Percentiles rank a stretch among this genome's conserved stretches.
phyloP scores from a whole-genome alignment of 2,888 invertebrate species.

The Macrophya annulata region DNA sequence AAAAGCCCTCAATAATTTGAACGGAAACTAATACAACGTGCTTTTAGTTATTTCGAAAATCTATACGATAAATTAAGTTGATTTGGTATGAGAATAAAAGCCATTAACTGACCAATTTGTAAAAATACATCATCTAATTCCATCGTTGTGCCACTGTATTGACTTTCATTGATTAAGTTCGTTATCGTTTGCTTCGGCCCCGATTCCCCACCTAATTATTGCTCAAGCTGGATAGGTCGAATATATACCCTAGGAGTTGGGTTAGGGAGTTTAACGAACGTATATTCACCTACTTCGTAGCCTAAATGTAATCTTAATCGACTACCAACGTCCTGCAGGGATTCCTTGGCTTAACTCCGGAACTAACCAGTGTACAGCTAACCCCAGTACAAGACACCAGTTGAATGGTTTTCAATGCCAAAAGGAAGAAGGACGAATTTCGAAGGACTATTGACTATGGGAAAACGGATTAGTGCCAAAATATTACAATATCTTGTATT shows the following conservation, averaged over 20 bases:
- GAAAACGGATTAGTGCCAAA: background rate
- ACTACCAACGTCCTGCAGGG: constrained; percentile 37
- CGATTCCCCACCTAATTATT: constrained; percentile 32
- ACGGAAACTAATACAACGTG: background rate
- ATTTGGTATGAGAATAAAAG: background rate
- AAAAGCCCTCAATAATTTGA: background rate
- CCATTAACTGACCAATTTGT: background rate
- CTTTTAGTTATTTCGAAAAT: background rate
- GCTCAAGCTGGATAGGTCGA: background rate
- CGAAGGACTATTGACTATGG: background rate
- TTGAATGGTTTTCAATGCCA: constrained; percentile 23
- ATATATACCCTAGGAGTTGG: background rate
- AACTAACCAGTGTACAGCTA: constrained; percentile 34
- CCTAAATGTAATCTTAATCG: constrained; percentile 48
- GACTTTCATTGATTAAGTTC: constrained; percentile 7
- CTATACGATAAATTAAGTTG: background rate
- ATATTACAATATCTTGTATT: background rate
- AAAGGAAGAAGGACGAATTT: constrained; percentile 24
- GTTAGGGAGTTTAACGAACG: constrained; percentile 26
- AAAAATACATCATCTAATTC: background rate
- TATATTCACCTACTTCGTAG: constrained; percentile 48
- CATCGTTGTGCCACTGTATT: background rate
- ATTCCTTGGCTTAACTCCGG: constrained; percentile 29
- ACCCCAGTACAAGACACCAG: constrained; percentile 29
- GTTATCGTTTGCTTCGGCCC: background rate